phyloP scores from a whole-genome alignment of 2,113 vertebrate species.

The Petaurus breviceps region DNA sequence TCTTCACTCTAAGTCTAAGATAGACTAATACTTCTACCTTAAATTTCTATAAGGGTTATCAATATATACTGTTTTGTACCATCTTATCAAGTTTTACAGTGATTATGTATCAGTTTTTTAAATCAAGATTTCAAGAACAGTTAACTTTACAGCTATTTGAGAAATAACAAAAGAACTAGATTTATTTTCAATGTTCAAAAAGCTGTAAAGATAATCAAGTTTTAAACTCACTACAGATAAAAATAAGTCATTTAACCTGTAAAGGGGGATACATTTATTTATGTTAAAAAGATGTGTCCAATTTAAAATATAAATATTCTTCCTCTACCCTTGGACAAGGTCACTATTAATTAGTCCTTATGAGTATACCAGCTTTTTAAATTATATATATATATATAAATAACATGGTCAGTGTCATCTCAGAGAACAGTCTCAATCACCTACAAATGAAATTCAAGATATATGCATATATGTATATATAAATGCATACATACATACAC shows the following conservation, averaged over 20 bases:
- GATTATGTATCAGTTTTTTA: neutral
- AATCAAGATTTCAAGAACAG: slow-evolving; percentile 10
- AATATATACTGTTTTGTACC: slow-evolving; percentile 70
- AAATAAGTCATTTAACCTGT: slow-evolving; percentile 53
- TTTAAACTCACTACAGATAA: slow-evolving; percentile 59
- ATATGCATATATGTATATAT: slow-evolving; percentile 45
- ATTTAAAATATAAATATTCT: slow-evolving; percentile 41
- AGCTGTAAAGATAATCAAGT: slow-evolving; percentile 42
- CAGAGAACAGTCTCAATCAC: slow-evolving; percentile 45
- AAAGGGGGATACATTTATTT: slow-evolving; percentile 28
- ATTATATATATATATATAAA: neutral
- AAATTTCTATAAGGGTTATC: slow-evolving; percentile 15
- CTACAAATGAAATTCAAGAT: slow-evolving; percentile 68
- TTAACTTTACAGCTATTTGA: slow-evolving; percentile 60
- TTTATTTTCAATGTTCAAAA: slow-evolving; percentile 71
- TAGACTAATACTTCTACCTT: slow-evolving; percentile 54
- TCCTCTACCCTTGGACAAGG: slow-evolving; percentile 50
- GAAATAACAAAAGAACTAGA: slow-evolving; percentile 47
- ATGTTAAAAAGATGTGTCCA: slow-evolving; percentile 44
- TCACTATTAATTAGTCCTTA: slow-evolving; percentile 54
- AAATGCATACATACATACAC: too few species aligned
- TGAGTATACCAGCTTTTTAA: slow-evolving; percentile 49
- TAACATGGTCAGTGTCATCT: neutral
- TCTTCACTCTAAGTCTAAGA: slow-evolving; percentile 41
- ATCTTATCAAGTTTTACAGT: slow-evolving; percentile 29